A percentile compares a stretch with the other conserved stretches of the same genome.
phyloP scores from a whole-genome alignment of 2,113 vertebrate genomes.

The Hyla sarda region DNA sequence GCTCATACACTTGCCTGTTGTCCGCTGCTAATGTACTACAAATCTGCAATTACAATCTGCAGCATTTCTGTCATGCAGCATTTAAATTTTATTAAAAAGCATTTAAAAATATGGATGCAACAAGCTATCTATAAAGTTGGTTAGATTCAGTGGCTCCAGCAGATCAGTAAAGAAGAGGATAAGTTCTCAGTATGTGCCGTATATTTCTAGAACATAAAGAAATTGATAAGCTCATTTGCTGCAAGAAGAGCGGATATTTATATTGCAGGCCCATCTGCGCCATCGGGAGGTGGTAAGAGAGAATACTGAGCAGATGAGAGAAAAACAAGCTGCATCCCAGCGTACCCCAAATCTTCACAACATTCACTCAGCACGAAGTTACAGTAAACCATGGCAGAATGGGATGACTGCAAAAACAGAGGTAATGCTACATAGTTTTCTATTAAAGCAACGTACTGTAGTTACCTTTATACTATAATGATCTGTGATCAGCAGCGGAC shows the following conservation, averaged over 20 bases:
- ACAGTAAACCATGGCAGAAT: slow-evolving; percentile 59
- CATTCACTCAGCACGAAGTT: slow-evolving; percentile 45
- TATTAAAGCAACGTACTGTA: neutral
- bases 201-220: neutral
- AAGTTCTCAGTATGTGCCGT: neutral
- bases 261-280: slow-evolving; percentile 65
- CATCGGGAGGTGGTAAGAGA: slow-evolving; percentile 63
- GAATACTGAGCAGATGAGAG: slow-evolving; percentile 58
- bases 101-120: neutral
- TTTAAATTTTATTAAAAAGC: neutral
- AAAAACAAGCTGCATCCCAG: slow-evolving; percentile 34
- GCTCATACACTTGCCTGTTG: no score
- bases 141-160: neutral
- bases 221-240: neutral
- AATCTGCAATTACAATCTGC: no score
- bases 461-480: neutral
- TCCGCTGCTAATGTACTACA: no score
- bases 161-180: slow-evolving; percentile 1
- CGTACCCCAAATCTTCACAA: slow-evolving; percentile 2
- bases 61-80: no score
- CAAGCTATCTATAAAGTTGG: neutral
- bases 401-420: slow-evolving; percentile 28
- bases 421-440: neutral
- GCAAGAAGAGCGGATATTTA: neutral
- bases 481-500: neutral